Conservation (phyloP, 2,797 vertebrate genomes). For the Mionectes olivaceus region DNA sequence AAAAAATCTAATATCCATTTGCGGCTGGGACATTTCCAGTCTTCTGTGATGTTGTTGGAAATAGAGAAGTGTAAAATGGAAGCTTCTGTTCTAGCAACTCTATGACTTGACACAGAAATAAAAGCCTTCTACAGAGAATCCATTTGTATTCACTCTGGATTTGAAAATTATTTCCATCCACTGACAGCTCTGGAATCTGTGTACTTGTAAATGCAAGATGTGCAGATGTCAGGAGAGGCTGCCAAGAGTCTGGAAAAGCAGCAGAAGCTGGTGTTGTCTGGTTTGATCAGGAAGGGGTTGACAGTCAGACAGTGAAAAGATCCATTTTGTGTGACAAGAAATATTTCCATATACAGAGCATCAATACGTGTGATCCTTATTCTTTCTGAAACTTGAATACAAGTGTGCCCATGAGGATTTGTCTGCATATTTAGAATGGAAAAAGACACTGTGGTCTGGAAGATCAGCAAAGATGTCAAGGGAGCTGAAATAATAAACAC, state of each 20-base stretch:
- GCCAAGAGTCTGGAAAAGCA: constrained; percentile 52
- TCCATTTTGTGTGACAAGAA: constrained; percentile 47
- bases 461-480: background rate
- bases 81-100: constrained; percentile 43
- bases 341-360: constrained; percentile 48
- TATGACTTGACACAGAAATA: constrained; percentile 33
- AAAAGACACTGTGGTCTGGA: background rate
- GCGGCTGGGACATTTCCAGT: constrained; percentile 19
- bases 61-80: constrained; percentile 33
- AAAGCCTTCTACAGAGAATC: constrained; percentile 49
- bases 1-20: background rate
- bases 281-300: constrained; percentile 61
- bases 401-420: background rate
- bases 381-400: background rate
- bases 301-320: constrained; percentile 53
- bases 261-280: constrained; percentile 46
- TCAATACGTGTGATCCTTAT: background rate
- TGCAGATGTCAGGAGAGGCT: constrained; percentile 48
- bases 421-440: background rate
- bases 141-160: constrained; percentile 63
- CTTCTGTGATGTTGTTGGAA: constrained; percentile 14
- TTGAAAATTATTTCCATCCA: constrained; percentile 64
- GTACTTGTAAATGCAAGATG: constrained; percentile 45
- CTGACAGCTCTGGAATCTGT: constrained; percentile 64
- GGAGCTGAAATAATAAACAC: constrained; percentile 19